Base-by-base conservation (phyloP, 2,113 vertebrate species). In the Brienomyrus brachyistius region DNA sequence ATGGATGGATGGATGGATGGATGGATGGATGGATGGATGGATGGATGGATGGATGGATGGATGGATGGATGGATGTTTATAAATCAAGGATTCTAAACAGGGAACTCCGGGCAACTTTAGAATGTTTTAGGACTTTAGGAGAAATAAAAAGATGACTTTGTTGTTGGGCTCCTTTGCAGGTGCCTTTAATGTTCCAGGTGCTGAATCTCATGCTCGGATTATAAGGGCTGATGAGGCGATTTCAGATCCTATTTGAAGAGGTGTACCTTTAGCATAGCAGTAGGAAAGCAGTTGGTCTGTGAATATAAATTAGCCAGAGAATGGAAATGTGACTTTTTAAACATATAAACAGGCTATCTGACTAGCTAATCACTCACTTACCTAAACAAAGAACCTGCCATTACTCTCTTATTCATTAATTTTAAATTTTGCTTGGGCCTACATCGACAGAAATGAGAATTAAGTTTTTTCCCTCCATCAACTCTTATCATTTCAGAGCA, bases 201-300 rank as follows among this genome's bases (percentile, higher is more conserved):
- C 47, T 62, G 74, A 86, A 82, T 89, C 89, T 70, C 47, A 77
- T 21, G 66, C 23, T 88, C 27, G 87, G 89, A 89, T 87, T n/a
- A 91, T 89, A 83, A 90, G 45, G 85, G 90, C 52, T 70, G 89
- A 87, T 90, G 80, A 40, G 43, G 7, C 7, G 45, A 83, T 83
- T 45, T 77, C 59, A 45, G 43, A 43, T 40, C 23, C 48, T 84
- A 80, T 86, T 13, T 88, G 35, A 88, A 45, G 87, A 88, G 56
- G 40, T 62, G 40, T 52, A 35, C 11, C 52, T 27, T 56, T 13
- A 35, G 7, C 35, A 47, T 43, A 8, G 80, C 80, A 43, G 80
- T 47, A 43, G 19, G 35, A 23, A 59, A 66, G 52, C 54, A 56
- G 56, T 51, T 40, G 40, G 19, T 59, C 40, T 31, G 19, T 59